Evolutionary conservation across 2,888 invertebrate genomes (phyloP).

Genomic region (Clostera curtula): DNA sequence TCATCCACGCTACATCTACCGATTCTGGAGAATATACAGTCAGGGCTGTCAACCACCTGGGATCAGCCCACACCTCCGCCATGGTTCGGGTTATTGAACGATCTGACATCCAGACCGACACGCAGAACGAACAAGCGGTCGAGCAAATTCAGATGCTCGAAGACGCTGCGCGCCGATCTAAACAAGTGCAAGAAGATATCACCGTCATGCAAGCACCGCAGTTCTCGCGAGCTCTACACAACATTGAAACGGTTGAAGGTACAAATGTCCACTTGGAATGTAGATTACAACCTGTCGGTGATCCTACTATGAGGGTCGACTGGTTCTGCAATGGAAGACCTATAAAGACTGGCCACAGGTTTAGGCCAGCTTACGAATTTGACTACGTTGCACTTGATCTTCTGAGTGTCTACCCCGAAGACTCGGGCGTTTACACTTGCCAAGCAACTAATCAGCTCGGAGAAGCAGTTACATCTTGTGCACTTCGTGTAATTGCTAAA

Average conservation of each 20-base stretch:
- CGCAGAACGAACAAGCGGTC: conserved; percentile 93
- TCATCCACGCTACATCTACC: conserved; percentile 92
- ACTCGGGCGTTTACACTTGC: conserved; percentile 97
- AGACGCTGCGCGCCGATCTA: conserved; percentile 82
- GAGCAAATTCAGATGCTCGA: conserved; percentile 95
- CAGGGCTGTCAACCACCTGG: conserved; percentile 93
- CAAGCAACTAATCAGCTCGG: conserved; percentile 96
- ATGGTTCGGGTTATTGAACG: conserved; percentile 89
- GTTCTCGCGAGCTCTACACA: conserved; percentile 90
- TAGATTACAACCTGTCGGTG: conserved; percentile 91
- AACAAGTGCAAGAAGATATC: conserved; percentile 85
- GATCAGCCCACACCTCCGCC: conserved; percentile 93
- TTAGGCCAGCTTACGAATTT: conserved; percentile 96
- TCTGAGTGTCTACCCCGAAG: conserved; percentile 96
- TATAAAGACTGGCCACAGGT: conserved; percentile 93
- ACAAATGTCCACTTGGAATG: conserved; percentile 95
- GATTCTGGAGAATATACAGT: conserved; percentile 98
- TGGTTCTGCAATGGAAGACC: conserved; percentile 98
- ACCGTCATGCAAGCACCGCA: conserved; percentile 90
- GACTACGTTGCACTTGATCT: conserved; percentile 98
- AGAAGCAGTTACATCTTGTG: conserved; percentile 94
- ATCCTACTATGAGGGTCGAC: conserved; percentile 93
- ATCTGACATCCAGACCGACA: conserved; percentile 89
- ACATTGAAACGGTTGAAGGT: conserved; percentile 91
- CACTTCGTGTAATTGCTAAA: conserved; percentile 90